These are phyloP conservation scores for Phymatocera aterrima DNA, from an alignment of 2,888 invertebrate species.

Conservation along the genomic window DNA sequence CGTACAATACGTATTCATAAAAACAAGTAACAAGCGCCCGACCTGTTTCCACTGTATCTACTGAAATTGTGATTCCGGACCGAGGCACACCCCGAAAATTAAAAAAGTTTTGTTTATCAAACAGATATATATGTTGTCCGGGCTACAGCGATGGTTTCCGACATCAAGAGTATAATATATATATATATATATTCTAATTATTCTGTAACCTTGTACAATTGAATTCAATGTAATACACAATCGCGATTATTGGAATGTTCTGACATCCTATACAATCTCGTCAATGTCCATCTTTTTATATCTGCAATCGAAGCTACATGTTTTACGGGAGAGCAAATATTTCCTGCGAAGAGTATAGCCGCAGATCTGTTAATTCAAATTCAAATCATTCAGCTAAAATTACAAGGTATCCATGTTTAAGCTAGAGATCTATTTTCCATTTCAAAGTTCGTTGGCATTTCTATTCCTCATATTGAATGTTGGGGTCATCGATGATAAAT, in stretches of 20 bases:
- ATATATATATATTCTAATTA: no score
- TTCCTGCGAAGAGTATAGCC: no score
- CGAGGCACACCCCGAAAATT: not conserved
- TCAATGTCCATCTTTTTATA: not conserved
- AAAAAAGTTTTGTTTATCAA: not conserved
- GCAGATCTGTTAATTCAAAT: no score
- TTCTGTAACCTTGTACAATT: not conserved
- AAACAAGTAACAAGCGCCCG: not conserved
- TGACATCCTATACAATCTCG: no score
- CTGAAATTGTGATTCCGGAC: not conserved
- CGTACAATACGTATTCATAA: constrained; percentile 1
- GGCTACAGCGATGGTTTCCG: not conserved
- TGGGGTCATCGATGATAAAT: not conserved
- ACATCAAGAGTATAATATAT: not conserved
- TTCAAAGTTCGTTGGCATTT: no score
- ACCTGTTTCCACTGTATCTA: constrained; percentile 1
- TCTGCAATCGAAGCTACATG: not conserved
- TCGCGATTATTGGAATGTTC: no score
- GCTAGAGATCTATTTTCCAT: no score
- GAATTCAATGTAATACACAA: not conserved
- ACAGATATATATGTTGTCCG: not conserved
- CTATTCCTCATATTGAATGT: no score
- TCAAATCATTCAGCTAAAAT: no score
- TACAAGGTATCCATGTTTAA: no score
- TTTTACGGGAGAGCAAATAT: no score